Evolutionary conservation across 2,797 vertebrate genomes (phyloP).

Genomic region (Sorex maritimensis): DNA sequence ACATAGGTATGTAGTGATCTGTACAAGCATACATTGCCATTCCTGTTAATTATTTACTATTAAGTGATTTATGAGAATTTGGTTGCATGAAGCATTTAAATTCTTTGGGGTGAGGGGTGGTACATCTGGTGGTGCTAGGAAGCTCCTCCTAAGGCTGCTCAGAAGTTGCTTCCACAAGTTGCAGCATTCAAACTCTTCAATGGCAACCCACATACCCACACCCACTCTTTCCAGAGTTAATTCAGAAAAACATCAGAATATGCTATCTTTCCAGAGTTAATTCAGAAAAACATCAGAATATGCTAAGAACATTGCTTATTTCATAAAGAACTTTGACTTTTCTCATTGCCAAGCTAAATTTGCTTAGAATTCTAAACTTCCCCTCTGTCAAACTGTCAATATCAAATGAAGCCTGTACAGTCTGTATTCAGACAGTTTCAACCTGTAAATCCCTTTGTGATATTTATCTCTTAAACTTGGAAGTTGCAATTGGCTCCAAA

Average conservation of each 20-base stretch:
- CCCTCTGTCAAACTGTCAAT: background rate
- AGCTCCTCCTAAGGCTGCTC: too few species aligned
- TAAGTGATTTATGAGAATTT: too few species aligned
- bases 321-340: slow-evolving; percentile 36
- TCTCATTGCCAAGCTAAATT: background rate
- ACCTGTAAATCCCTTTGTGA: slow-evolving; percentile 18
- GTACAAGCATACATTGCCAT: background rate
- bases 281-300: background rate
- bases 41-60: background rate
- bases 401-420: background rate
- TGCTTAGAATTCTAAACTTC: background rate
- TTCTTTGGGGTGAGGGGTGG: too few species aligned
- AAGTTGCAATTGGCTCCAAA: background rate
- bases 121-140: too few species aligned
- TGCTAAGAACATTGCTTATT: background rate
- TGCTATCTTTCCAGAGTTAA: background rate
- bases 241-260: background rate
- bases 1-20: background rate
- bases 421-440: slow-evolving; percentile 14
- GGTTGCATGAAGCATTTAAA: too few species aligned
- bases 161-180: too few species aligned
- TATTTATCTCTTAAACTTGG: slow-evolving; percentile 17
- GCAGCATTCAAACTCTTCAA: background rate
- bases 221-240: background rate
- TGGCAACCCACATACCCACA: background rate